phyloP scores from a whole-genome alignment of 2,113 vertebrate genomes.

The Odocoileus hemionus region DNA sequence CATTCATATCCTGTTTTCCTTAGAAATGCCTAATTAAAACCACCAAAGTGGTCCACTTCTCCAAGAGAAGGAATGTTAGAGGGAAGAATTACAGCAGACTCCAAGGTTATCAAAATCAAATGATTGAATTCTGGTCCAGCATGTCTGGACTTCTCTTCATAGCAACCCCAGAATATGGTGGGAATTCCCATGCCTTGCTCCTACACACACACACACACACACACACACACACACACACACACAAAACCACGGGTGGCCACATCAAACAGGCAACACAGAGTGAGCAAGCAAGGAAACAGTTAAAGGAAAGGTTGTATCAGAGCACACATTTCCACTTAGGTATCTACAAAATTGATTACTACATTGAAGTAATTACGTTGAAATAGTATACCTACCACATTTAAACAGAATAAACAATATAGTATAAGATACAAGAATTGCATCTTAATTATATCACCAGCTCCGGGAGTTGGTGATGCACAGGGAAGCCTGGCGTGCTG shows the following conservation, averaged over 20 bases:
- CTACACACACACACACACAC: not conserved
- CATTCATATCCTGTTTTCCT: constrained; percentile 25
- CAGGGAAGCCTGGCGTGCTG: not conserved
- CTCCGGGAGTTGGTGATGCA: not conserved
- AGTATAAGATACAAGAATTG: not conserved
- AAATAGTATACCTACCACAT: not conserved
- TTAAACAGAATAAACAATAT: not conserved
- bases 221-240: not conserved
- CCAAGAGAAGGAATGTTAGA: not conserved
- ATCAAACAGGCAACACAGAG: not conserved
- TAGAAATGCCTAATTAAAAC: constrained; percentile 8
- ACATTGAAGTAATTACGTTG: not conserved
- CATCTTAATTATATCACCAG: not conserved
- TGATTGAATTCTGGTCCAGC: not conserved
- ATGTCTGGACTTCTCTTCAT: not conserved
- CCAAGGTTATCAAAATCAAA: not conserved
- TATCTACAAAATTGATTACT: not conserved
- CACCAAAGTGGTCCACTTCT: not conserved
- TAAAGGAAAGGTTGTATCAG: not conserved
- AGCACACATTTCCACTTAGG: not conserved
- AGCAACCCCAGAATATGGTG: not conserved
- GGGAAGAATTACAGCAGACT: not conserved
- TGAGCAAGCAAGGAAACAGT: not conserved
- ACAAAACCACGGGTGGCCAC: not conserved
- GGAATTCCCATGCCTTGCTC: not conserved